These are phyloP conservation scores for Malurus splendens DNA, from an alignment of 2,797 vertebrate genomes.

Conservation along the genomic window DNA sequence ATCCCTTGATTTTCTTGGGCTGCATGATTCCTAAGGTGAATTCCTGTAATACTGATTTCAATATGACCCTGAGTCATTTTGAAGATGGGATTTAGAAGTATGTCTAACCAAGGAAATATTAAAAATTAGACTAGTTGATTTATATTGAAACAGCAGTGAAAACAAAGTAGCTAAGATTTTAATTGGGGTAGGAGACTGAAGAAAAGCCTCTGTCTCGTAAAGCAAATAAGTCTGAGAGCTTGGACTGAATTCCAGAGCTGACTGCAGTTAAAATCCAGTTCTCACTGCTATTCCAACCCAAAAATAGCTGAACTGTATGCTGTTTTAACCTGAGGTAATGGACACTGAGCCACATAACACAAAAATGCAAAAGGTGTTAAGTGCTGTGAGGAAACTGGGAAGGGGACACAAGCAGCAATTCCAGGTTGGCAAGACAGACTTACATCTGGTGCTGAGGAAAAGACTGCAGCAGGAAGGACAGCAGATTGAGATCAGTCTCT, in stretches of 20 bases:
- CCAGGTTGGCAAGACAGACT: background rate
- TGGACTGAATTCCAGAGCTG: background rate
- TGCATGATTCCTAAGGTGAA: background rate
- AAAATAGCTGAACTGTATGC: background rate
- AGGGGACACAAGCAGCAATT: background rate
- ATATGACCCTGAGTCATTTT: background rate
- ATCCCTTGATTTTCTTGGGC: background rate
- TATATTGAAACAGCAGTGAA: background rate
- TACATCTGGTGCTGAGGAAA: background rate
- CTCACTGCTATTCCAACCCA: background rate
- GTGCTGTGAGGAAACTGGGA: background rate
- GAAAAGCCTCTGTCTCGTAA: background rate
- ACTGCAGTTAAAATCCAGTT: background rate
- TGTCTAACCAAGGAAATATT: background rate
- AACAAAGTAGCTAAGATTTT: slow-evolving; percentile 24
- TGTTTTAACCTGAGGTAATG: slow-evolving; percentile 7
- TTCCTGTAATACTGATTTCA: background rate
- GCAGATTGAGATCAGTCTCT: background rate
- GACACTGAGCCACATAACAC: background rate
- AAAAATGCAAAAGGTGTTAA: background rate
- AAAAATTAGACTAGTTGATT: background rate
- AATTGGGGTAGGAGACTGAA: background rate
- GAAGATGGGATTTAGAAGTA: background rate
- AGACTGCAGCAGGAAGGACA: background rate
- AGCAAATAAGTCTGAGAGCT: background rate